Evolutionary conservation across 1,140 invertebrate species (phyloP).

Genomic region (Chymomyza costata): DNA sequence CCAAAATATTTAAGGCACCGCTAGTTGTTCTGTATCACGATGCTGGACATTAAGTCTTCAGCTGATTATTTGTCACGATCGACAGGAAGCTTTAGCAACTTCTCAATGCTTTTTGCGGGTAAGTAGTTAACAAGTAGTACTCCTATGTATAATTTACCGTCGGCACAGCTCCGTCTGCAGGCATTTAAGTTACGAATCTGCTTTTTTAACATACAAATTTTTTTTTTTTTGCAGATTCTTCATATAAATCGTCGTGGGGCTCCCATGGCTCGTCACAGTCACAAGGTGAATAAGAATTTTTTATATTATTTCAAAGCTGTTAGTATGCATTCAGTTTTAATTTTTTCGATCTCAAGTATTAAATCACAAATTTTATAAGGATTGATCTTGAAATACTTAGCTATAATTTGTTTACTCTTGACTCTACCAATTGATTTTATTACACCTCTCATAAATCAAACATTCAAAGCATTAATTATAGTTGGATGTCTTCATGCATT

Average conservation of each 20-base stretch:
- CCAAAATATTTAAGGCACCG: slow-evolving; percentile 4
- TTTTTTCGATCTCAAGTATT: no score
- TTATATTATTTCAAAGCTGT: no score
- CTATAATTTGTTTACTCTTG: no score
- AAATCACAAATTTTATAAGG: no score
- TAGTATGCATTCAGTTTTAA: no score
- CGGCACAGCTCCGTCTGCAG: background rate
- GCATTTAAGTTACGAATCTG: background rate
- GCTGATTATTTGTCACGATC: slow-evolving; percentile 83
- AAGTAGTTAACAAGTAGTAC: slow-evolving; percentile 70
- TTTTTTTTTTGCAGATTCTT: slow-evolving; percentile 79
- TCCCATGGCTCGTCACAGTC: slow-evolving; percentile 80
- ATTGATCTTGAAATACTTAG: no score
- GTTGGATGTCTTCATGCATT: no score
- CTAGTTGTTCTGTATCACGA: slow-evolving; percentile 63
- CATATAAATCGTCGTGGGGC: slow-evolving; percentile 83
- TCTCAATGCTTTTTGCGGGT: slow-evolving; percentile 85
- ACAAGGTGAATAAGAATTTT: slow-evolving; percentile 77
- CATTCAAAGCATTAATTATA: no score
- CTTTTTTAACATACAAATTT: no score
- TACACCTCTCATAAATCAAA: no score
- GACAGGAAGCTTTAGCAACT: slow-evolving; percentile 82
- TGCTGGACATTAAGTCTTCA: slow-evolving; percentile 83
- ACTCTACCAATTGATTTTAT: no score
- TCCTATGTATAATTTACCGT: background rate